Percentiles rank a stretch among this genome's conserved stretches.
Evolutionary conservation across 2,888 invertebrate species (phyloP).

Genomic region (Caenorhabditis sp.): DNA sequence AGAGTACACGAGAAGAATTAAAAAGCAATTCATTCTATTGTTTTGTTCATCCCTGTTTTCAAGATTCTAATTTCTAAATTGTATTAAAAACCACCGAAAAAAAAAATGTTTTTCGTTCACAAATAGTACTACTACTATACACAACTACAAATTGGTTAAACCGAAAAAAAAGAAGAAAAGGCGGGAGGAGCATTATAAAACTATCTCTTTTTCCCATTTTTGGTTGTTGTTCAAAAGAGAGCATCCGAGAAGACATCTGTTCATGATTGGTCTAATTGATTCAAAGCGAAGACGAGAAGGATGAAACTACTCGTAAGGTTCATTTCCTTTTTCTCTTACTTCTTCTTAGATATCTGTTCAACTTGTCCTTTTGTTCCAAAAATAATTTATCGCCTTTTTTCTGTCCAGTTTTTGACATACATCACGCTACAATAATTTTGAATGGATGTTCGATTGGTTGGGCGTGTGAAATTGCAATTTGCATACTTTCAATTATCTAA

Average conservation of each 20-base stretch:
- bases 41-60: not conserved
- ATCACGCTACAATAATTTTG: conserved; percentile 2
- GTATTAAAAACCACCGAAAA: not conserved
- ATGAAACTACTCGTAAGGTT: not conserved
- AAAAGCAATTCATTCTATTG: not conserved
- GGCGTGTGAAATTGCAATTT: not conserved
- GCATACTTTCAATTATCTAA: too few species aligned
- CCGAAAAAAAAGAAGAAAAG: not conserved
- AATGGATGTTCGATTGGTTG: not conserved
- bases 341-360: not conserved
- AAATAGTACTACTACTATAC: not conserved
- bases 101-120: not conserved
- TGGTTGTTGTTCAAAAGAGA: not conserved
- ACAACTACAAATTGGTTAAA: not conserved
- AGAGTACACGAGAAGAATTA: too few species aligned
- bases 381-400: not conserved
- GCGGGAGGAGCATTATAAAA: not conserved
- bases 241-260: conserved; percentile 1
- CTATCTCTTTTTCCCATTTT: not conserved
- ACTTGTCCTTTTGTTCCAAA: not conserved
- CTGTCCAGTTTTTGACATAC: not conserved
- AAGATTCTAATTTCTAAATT: not conserved
- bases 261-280: conserved; percentile 6
- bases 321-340: not conserved
- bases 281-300: not conserved